Conservation (phyloP, 1,140 invertebrate species). For the Paracyclopina nana region DNA sequence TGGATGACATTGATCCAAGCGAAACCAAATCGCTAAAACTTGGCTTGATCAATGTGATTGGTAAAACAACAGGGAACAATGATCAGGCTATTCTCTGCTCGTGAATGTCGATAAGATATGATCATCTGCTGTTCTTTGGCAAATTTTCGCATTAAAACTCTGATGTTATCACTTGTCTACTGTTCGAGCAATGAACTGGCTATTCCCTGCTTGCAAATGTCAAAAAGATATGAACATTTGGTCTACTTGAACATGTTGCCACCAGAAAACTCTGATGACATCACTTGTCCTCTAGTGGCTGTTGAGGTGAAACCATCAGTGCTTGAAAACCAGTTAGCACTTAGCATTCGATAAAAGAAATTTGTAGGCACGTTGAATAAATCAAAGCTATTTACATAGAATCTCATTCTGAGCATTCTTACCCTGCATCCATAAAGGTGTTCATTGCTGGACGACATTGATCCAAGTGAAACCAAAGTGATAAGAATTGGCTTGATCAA, state of each 20-base stretch:
- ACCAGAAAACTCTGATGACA: too few species aligned
- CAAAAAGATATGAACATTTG: slow-evolving; percentile 5
- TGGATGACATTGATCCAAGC: neutral
- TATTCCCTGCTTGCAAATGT: neutral
- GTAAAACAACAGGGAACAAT: too few species aligned
- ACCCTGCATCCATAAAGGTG: neutral
- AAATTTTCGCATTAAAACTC: too few species aligned
- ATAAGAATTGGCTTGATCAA: neutral
- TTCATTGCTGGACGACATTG: neutral
- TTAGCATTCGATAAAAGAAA: neutral
- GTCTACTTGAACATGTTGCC: neutral
- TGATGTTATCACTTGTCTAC: too few species aligned
- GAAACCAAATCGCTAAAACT: neutral
- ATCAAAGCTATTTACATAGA: neutral
- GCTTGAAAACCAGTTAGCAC: neutral
- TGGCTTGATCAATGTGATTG: neutral
- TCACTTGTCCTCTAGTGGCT: neutral
- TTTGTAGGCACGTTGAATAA: neutral
- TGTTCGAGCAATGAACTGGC: too few species aligned
- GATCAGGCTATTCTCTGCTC: too few species aligned
- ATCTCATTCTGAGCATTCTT: neutral
- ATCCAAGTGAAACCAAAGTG: neutral
- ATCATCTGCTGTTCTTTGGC: too few species aligned
- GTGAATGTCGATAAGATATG: too few species aligned
- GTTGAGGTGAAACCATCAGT: neutral